Percentiles rank a stretch among this genome's conserved stretches.
Evolutionary conservation across 2,113 vertebrate genomes (phyloP).

Genomic region (Balaenoptera acutorostrata): DNA sequence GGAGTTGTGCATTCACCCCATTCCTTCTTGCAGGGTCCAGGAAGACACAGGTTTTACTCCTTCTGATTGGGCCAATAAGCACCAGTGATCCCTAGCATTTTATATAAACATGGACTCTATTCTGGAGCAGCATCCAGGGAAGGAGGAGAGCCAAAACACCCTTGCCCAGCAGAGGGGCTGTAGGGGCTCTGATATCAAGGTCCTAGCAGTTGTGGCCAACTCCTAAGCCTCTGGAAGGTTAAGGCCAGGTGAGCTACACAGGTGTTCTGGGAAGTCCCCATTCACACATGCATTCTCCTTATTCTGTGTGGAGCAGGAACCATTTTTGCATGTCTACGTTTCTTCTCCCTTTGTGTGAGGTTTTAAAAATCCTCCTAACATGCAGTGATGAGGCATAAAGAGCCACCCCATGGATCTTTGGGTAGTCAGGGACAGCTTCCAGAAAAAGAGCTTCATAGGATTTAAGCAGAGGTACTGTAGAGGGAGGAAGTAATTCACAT

Average conservation of each 20-base stretch:
- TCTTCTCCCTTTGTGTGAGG: background rate
- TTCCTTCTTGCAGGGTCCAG: background rate
- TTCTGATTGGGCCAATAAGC: background rate
- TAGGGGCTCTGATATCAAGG: accelerated
- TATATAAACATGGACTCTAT: background rate
- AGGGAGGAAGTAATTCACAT: background rate
- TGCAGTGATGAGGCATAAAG: accelerated
- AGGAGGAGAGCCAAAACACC: background rate
- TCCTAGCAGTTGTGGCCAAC: too few species aligned
- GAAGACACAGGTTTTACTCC: background rate
- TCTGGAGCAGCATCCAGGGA: background rate
- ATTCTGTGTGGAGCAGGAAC: too few species aligned
- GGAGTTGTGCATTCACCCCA: background rate
- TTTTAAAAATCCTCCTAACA: background rate
- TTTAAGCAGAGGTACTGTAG: too few species aligned
- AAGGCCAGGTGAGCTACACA: background rate
- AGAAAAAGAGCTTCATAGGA: background rate
- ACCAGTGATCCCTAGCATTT: background rate
- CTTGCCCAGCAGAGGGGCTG: background rate
- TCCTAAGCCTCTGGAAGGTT: too few species aligned
- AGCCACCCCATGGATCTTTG: too few species aligned
- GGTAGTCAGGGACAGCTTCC: background rate
- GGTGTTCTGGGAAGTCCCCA: background rate
- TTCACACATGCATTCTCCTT: accelerated
- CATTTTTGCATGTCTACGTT: too few species aligned